These are phyloP conservation scores for Exaiptasia diaphana DNA, from an alignment of 64 coral and sea anemone genomes.

Conservation along the genomic window DNA sequence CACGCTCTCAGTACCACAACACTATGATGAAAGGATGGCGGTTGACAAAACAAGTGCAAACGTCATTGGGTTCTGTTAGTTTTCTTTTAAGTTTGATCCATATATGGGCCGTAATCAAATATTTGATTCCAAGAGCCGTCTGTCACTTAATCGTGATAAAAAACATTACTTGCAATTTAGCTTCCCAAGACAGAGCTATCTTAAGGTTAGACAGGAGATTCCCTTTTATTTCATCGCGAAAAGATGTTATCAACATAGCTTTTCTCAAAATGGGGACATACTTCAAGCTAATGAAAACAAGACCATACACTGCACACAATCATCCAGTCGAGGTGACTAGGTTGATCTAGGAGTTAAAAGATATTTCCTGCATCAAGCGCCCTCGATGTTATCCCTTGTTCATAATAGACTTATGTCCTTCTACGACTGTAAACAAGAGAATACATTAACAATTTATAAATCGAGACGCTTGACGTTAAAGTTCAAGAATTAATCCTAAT, in stretches of 20 bases:
- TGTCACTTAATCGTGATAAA: conserved; percentile 6
- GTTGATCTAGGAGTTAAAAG: conserved; percentile 10
- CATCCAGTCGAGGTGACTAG: not conserved
- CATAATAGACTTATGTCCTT: conserved; percentile 12
- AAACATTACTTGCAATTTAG: conserved; percentile 1
- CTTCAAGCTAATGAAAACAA: conserved; percentile 3
- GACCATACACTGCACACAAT: not conserved
- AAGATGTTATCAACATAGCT: conserved; percentile 4
- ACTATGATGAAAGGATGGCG: conserved; percentile 8
- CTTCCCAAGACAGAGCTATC: not conserved
- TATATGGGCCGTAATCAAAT: conserved; percentile 39
- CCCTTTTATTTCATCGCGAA: not conserved
- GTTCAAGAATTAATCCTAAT: no score
- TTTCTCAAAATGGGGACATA: not conserved
- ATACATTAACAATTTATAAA: no score
- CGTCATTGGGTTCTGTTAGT: conserved; percentile 23
- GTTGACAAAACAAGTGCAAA: conserved; percentile 8
- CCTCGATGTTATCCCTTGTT: not conserved
- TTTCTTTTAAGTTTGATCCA: conserved; percentile 16
- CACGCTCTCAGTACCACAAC: not conserved
- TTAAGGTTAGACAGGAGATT: conserved; percentile 13
- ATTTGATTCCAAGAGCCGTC: conserved; percentile 16
- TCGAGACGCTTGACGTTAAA: no score
- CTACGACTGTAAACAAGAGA: no score
- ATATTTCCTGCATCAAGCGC: conserved; percentile 1